phyloP scores from a whole-genome alignment of 2,797 vertebrate genomes.

The Dermochelys coriacea region DNA sequence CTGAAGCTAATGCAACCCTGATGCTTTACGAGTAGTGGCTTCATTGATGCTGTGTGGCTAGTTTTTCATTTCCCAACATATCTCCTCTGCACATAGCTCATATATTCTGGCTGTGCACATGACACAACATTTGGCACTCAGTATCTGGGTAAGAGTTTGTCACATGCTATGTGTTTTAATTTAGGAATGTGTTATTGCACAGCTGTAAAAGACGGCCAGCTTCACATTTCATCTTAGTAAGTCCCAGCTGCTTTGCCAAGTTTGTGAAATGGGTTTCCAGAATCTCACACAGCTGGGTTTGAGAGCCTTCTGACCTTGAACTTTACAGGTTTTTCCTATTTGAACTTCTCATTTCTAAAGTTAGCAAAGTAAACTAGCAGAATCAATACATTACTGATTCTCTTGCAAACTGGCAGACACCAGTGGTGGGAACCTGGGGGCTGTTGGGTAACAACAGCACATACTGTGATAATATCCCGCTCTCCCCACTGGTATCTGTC shows the following conservation, averaged over 20 bases:
- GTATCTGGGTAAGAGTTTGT: background rate
- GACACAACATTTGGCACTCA: background rate
- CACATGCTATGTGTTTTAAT: background rate
- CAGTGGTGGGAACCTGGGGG: background rate
- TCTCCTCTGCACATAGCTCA: background rate
- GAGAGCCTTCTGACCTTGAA: slow-evolving; percentile 57
- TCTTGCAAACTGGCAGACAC: slow-evolving; percentile 41
- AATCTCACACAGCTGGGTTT: background rate
- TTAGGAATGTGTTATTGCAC: background rate
- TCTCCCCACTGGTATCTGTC: background rate
- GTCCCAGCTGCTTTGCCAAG: background rate
- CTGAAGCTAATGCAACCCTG: background rate
- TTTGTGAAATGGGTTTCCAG: background rate
- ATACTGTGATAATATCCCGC: background rate
- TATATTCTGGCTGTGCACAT: background rate
- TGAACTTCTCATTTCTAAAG: slow-evolving; percentile 12
- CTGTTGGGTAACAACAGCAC: slow-evolving; percentile 15
- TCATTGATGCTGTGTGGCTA: background rate
- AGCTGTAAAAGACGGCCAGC: background rate
- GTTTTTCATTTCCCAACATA: background rate
- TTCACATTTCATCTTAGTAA: background rate
- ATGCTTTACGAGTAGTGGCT: background rate
- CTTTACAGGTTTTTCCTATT: slow-evolving; percentile 54
- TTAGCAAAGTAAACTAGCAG: slow-evolving; percentile 24
- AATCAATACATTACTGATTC: slow-evolving; percentile 38